Base-by-base conservation (phyloP, 1,140 invertebrate genomes). In the Protaetia brevitarsis region DNA sequence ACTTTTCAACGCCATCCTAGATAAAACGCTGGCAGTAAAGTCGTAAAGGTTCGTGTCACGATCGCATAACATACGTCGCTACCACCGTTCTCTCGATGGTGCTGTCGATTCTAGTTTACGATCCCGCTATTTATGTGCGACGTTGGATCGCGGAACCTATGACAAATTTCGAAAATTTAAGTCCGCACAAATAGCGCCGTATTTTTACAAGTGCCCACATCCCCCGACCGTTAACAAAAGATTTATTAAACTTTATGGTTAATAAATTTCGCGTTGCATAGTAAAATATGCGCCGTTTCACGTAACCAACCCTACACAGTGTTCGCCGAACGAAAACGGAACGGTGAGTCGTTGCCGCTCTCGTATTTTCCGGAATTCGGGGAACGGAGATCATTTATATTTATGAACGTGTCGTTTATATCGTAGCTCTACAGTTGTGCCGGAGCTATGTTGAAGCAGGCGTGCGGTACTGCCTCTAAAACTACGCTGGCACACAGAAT, bases 201-300 rank as follows among this genome's bases (percentile, higher is more conserved):
- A 51, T 51, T 51, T 51, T 51, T 51, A 51, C 41, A 51, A 51
- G 41, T 51, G 41, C 26, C 21, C 41, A 51, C 41, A 51, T 19
- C 26, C n/a, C n/a, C 41, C 41, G 41, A 19, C 41, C 41, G 41
- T 51, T 51, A 51, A 51, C 41, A 51, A 51, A 51, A 51, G 41
- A 51, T 51, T 51, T 51, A 51, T 51, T 51, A 51, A 51, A 23
- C 41, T 51, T 51, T 51, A 51, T 51, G 41, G 41, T 51, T 51
- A 51, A 51, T 51, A 51, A 51, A 51, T 51, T 51, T 23, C 16
- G 13, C 13, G 41, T 51, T 51, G 41, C 41, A 51, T 51, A 51
- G 41, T 51, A 51, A 51, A 51, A 51, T 51, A 51, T 51, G 13
- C 41, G 13, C n/a, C n/a, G n/a, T n/a, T n/a, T n/a, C n/a, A n/a